Base-by-base conservation (phyloP, 2,888 invertebrate species). In the Hypselothyrea guttata region DNA sequence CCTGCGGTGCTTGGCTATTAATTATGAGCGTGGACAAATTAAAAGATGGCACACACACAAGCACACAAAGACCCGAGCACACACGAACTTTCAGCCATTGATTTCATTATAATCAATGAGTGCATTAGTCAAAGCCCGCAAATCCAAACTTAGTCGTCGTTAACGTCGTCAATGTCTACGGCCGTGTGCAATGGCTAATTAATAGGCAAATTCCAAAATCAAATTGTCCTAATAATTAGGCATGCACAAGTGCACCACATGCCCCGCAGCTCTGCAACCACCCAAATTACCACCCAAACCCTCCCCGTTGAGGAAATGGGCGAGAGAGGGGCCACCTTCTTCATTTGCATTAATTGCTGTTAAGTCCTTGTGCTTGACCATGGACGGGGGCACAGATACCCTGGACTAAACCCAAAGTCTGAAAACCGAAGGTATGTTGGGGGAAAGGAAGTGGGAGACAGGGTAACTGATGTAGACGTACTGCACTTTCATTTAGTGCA, bases 331-430 rank as follows among this genome's bases (percentile, higher is more conserved):
- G 11, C 64, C 62, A 60, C 54, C 64, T 82, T 75, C 79, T 78
- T 83, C 79, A 83, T 78, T 81, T 84, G 83, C 81, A 81, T 84
- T 85, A 83, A 81, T 75, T 85, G 81, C 71, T 63, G 76, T 75
- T 81, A 78, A 79, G 78, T 82, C 63, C 77, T 55, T 65, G 55
- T 41, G 71, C 51, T 73, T 28, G 57, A 27, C 57, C 49, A 11
- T 15, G 27, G 63, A 41, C 51, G 12, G 33, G 34, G 34, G 28
- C 42, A 38, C 18, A 27, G 15, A 11, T 37, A 16, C 22, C 40
- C 12, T 31, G n/a, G 7, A 30, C 18, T 9, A 31, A 12, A 22
- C 22, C 12, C 4, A 11, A n/a, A 15, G 22, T 22, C 22, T 34
- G n/a, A 11, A 11, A 9, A 18, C 37, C n/a, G 18, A 16, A 18